phyloP scores from a whole-genome alignment of 1,140 invertebrate genomes.

The Temnothorax longispinosus region DNA sequence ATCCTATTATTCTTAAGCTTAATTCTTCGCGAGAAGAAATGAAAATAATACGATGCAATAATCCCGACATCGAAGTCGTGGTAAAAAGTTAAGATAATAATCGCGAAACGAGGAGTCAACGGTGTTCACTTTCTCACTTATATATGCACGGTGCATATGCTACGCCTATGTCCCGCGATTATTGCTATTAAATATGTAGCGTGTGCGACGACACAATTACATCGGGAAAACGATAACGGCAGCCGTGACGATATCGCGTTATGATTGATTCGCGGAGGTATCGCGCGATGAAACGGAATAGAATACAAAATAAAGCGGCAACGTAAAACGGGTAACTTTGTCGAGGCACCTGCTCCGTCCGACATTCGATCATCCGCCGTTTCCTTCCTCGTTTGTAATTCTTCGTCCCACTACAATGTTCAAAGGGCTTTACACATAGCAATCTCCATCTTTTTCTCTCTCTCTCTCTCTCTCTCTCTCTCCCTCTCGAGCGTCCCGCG shows the following conservation, averaged over 20 bases:
- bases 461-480: neutral
- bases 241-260: constrained; percentile 12
- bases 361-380: constrained; percentile 47
- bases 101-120: neutral
- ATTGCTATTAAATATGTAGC: constrained; percentile 41
- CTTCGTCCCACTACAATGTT: constrained; percentile 48
- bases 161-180: constrained; percentile 21
- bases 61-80: neutral
- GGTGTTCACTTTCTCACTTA: neutral
- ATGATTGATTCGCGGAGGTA: constrained; percentile 36
- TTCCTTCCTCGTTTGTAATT: constrained; percentile 44
- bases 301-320: constrained; percentile 48
- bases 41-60: neutral
- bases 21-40: neutral
- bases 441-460: neutral
- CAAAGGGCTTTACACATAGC: constrained; percentile 53
- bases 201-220: constrained; percentile 46
- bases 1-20: neutral
- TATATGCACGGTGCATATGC: neutral
- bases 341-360: constrained; percentile 49
- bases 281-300: constrained; percentile 31
- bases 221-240: constrained; percentile 36
- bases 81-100: neutral
- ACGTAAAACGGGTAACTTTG: constrained; percentile 32
- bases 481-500: neutral